phyloP scores from a whole-genome alignment of 2,888 invertebrate genomes.

The Ceraclea dissimilis region DNA sequence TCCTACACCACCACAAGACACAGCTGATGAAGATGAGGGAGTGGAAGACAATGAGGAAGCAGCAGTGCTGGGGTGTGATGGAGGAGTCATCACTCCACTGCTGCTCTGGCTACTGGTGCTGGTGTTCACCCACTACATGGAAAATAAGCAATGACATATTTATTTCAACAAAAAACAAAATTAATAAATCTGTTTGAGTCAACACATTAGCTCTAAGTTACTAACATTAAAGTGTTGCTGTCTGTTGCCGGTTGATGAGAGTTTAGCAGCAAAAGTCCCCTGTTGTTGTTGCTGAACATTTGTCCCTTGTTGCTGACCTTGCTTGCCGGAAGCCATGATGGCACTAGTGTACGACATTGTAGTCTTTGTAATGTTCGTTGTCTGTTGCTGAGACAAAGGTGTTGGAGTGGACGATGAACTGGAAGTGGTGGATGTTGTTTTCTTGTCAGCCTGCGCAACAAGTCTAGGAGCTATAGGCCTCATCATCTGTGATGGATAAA shows the following conservation, averaged over 20 bases:
- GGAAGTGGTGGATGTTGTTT: conserved; percentile 31
- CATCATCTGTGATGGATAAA: conserved; percentile 26
- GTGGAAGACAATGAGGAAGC: conserved; percentile 22
- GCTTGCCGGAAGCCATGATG: conserved; percentile 45
- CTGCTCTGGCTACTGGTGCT: conserved; percentile 3
- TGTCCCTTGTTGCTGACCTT: conserved; percentile 45
- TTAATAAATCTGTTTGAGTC: no score
- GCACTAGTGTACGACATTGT: conserved; percentile 52
- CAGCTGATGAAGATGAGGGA: neutral
- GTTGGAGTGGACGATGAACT: conserved; percentile 20
- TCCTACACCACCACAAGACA: conserved; percentile 23
- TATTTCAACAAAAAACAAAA: no score
- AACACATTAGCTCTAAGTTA: no score
- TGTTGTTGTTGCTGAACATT: conserved; percentile 51
- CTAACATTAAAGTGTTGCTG: neutral
- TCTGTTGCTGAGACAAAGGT: conserved; percentile 25
- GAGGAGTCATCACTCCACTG: neutral
- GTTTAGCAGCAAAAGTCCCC: conserved; percentile 68
- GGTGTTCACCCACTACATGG: conserved; percentile 15
- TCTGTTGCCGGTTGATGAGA: conserved; percentile 34
- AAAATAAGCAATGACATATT: no score
- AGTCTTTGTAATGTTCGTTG: conserved; percentile 40
- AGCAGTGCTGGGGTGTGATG: neutral
- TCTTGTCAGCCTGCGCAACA: conserved; percentile 47
- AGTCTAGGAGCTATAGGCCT: conserved; percentile 46